A percentile compares a stretch with the other conserved stretches of the same genome.
Conservation (phyloP, 2,888 invertebrate genomes). For the Eupithecia pulchellata region DNA sequence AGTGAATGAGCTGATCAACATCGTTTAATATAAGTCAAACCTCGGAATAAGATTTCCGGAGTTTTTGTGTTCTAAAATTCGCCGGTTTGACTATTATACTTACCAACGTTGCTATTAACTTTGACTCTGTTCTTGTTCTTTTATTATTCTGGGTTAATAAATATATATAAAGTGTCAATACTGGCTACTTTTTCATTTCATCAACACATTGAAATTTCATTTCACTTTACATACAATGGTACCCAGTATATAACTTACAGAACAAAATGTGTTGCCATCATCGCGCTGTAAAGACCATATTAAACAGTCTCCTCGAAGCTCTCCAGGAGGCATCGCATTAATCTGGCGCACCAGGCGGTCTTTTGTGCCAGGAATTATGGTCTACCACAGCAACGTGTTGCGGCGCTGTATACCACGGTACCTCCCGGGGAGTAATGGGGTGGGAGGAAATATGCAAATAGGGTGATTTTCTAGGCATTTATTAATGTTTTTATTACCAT, state of each 20-base stretch:
- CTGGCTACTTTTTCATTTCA: neutral
- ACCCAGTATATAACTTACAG: neutral
- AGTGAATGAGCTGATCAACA: neutral
- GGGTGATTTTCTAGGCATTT: conserved; percentile 10
- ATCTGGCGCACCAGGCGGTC: conserved; percentile 68
- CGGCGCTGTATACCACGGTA: conserved; percentile 20
- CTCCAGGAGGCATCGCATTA: conserved; percentile 64
- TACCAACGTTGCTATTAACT: neutral
- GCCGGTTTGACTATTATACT: neutral
- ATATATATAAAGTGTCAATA: no score
- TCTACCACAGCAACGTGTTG: conserved; percentile 32
- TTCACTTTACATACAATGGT: neutral
- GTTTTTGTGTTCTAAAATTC: neutral
- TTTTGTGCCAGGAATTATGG: conserved; percentile 68
- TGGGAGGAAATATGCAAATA: conserved; percentile 13
- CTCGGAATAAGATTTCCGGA: neutral
- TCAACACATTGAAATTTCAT: neutral
- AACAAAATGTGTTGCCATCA: conserved; percentile 4
- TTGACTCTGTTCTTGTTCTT: neutral
- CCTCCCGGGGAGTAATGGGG: conserved; percentile 27
- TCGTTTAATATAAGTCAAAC: neutral
- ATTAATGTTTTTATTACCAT: conserved; percentile 14
- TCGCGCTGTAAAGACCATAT: neutral
- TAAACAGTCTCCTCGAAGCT: conserved; percentile 27
- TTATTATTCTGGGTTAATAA: neutral